Evolutionary conservation across 2,113 vertebrate genomes (phyloP).

Genomic region (Limnothrissa miodon): DNA sequence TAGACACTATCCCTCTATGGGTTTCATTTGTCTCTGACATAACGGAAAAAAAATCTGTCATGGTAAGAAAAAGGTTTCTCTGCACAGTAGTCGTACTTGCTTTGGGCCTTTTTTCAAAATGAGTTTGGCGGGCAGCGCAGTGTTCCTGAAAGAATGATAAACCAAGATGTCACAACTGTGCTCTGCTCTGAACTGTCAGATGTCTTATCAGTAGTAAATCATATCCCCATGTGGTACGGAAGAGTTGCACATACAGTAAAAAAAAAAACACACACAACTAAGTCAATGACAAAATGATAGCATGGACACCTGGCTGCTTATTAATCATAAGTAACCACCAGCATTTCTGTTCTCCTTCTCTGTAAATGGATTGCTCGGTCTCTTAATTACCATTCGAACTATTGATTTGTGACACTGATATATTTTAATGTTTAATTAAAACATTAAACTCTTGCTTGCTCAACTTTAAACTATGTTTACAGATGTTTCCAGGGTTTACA

Average conservation of each 20-base stretch:
- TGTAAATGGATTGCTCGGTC: background rate
- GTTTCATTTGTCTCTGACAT: background rate
- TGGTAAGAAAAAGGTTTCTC: too few species aligned
- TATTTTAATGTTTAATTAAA: too few species aligned
- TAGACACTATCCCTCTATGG: background rate
- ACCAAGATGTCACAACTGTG: background rate
- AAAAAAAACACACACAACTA: background rate
- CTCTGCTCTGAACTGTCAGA: background rate
- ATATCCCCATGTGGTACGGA: background rate
- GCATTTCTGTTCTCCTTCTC: background rate
- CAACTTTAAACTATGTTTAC: slow-evolving; percentile 15
- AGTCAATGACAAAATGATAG: background rate
- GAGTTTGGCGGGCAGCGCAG: too few species aligned
- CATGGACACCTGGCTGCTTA: background rate
- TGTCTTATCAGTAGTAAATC: background rate
- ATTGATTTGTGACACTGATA: too few species aligned
- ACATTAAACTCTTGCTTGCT: background rate
- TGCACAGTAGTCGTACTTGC: too few species aligned
- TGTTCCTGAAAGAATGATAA: background rate
- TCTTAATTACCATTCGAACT: too few species aligned
- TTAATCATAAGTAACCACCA: background rate
- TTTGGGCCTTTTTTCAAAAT: background rate
- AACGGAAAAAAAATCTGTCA: too few species aligned
- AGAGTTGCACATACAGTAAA: background rate
- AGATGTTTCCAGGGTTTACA: slow-evolving; percentile 70